Evolutionary conservation across 2,888 invertebrate genomes (phyloP).

Genomic region (Pemphredon lugubris): DNA sequence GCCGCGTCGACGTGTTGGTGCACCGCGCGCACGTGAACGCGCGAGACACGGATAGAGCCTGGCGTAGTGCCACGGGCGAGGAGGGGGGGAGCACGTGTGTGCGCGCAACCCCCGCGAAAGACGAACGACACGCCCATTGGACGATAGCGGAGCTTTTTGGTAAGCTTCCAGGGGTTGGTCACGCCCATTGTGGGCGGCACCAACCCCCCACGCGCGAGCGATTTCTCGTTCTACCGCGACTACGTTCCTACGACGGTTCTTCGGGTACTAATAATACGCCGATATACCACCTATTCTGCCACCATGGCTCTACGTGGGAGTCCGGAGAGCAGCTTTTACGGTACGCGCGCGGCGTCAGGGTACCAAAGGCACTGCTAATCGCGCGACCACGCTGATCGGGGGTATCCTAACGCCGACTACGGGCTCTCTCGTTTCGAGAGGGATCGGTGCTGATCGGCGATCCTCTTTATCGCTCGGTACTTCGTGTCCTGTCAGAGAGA

Average conservation of each 20-base stretch:
- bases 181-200: slow-evolving; percentile 73
- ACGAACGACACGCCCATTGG: slow-evolving; percentile 66
- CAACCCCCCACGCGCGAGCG: slow-evolving; percentile 59
- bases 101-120: slow-evolving; percentile 60
- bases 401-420: not conserved
- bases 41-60: slow-evolving; percentile 30
- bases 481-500: no score
- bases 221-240: slow-evolving; percentile 50
- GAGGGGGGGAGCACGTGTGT: slow-evolving; percentile 61
- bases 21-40: slow-evolving; percentile 13
- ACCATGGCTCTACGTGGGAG: slow-evolving; percentile 75
- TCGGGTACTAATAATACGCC: slow-evolving; percentile 77
- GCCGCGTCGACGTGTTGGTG: slow-evolving; percentile 35
- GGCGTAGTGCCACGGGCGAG: no score
- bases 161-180: slow-evolving; percentile 65
- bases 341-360: slow-evolving; percentile 62
- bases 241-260: slow-evolving; percentile 60
- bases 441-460: not conserved
- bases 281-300: slow-evolving; percentile 77
- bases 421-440: not conserved
- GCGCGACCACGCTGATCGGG: slow-evolving; percentile 55
- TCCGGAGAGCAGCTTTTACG: slow-evolving; percentile 67
- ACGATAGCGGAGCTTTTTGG: slow-evolving; percentile 63
- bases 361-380: slow-evolving; percentile 61
- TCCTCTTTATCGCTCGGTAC: not conserved